These are phyloP conservation scores for Siphamia tubifer DNA, from an alignment of 2,113 vertebrate species.

Conservation along the genomic window DNA sequence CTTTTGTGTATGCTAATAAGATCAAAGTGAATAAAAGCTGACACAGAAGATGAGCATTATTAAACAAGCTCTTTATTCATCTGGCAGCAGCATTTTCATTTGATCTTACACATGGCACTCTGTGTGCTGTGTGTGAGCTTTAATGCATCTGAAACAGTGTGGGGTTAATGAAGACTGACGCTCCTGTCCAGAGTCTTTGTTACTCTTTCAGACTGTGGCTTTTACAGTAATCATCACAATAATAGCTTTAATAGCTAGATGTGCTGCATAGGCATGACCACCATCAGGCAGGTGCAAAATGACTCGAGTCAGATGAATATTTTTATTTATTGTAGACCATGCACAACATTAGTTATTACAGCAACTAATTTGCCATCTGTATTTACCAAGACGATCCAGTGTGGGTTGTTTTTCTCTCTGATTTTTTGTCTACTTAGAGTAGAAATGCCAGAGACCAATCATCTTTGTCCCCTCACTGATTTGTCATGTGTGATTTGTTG, in stretches of 20 bases:
- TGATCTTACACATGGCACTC: conserved; percentile 69
- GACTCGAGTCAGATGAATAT: conserved; percentile 56
- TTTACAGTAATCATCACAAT: conserved; percentile 74
- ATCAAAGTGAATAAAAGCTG: conserved; percentile 81
- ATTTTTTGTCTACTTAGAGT: neutral
- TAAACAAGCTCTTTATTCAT: conserved; percentile 75
- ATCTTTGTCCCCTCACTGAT: conserved; percentile 12
- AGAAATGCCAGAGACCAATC: neutral
- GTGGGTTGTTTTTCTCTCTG: conserved; percentile 34
- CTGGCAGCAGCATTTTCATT: conserved; percentile 72
- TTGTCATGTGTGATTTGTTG: conserved; percentile 29
- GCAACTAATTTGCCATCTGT: conserved; percentile 72
- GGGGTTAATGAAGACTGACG: conserved; percentile 74
- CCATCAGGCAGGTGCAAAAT: conserved; percentile 64
- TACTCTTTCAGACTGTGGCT: conserved; percentile 67
- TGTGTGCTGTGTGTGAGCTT: conserved; percentile 54
- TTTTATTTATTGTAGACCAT: conserved; percentile 63
- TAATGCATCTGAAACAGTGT: conserved; percentile 68
- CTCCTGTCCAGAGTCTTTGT: conserved; percentile 61
- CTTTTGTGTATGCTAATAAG: conserved; percentile 74
- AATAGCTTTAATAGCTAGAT: conserved; percentile 73
- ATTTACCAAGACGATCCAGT: conserved; percentile 50
- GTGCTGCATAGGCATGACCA: conserved; percentile 66
- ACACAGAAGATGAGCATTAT: conserved; percentile 65
- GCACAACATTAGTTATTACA: conserved; percentile 61